Conservation (phyloP, 2,797 vertebrate species). For the Limosa lapponica region DNA sequence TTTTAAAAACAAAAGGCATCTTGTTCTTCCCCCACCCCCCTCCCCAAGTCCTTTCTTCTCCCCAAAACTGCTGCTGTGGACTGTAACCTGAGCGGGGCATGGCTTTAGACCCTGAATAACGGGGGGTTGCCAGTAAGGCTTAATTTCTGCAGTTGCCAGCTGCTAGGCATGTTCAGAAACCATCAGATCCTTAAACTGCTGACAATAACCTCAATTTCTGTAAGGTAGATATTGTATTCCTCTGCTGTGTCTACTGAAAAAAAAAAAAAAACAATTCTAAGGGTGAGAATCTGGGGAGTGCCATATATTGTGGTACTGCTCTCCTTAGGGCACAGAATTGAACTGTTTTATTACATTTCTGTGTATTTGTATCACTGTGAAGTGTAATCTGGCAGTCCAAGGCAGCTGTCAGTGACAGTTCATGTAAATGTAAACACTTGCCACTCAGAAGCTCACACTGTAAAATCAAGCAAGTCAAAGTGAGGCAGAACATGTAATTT, state of each 20-base stretch:
- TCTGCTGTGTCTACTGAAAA: background rate
- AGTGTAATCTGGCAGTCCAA: background rate
- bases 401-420: constrained; percentile 12
- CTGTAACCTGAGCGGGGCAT: constrained; percentile 32
- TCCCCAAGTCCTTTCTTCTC: constrained; percentile 16
- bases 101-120: background rate
- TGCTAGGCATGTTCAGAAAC: background rate
- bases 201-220: background rate
- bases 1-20: constrained; percentile 19
- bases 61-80: constrained; percentile 28
- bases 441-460: background rate
- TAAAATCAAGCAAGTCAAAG: background rate
- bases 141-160: constrained; percentile 1
- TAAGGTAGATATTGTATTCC: background rate
- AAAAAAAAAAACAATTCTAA: fast-evolving
- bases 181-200: background rate
- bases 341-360: background rate
- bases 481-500: background rate
- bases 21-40: background rate
- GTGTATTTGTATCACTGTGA: background rate
- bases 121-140: background rate
- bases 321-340: background rate
- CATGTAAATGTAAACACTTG: background rate
- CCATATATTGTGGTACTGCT: fast-evolving
- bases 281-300: background rate